Base-by-base conservation (phyloP, 2,113 vertebrate species). In the Microtus ochrogaster region DNA sequence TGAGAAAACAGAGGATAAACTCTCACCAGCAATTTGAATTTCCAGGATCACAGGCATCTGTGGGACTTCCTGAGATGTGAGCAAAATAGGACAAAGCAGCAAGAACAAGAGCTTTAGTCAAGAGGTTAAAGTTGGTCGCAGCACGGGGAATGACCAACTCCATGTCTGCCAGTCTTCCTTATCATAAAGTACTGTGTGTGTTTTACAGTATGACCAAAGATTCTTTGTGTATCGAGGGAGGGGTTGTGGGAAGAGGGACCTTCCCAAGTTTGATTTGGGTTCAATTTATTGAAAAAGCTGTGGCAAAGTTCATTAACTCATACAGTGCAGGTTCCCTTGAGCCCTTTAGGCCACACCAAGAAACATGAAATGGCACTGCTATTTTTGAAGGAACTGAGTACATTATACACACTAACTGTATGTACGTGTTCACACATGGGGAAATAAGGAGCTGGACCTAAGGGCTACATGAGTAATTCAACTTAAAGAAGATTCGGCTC, bases 11-110 rank as follows among this genome's bases (percentile, higher is more conserved):
- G 98, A 99, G 99, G 98, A 99, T 98, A 72, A 99, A 99, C 98
- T 99, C 99, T 98, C 99, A 99, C 97, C 99, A 99, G 98, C 99
- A 99, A 87, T 99, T 99, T 92, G 99, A 99, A 98, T 99, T 99
- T 47, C 99, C 99, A 3, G 99, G 99, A 95, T 98, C 99, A 90
- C 99, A 99, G 97, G 58, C 58, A 44, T 44, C 44, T 44, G 44
- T 44, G 44, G 44, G 44, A 44, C 44, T 44, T 58, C 99, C 99
- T 0, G 99, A 99, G 98, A 99, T 99, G 98, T 99, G 98, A 99
- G 98, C 97, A 97, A 88, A 96, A 99, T 96, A 95, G 96, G 84
- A 95, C 97, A 17, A 49, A 73, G 49, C 73, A 83, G 86, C 61
- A 85, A 86, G 89, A 97, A 73, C 26, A 89, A 94, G 96, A 97